Evolutionary conservation across 92 coral and sea anemone genomes (phyloP), one percentile per base, ranked within the genome.

Genomic region (Zoanthus sociatus): DNA sequence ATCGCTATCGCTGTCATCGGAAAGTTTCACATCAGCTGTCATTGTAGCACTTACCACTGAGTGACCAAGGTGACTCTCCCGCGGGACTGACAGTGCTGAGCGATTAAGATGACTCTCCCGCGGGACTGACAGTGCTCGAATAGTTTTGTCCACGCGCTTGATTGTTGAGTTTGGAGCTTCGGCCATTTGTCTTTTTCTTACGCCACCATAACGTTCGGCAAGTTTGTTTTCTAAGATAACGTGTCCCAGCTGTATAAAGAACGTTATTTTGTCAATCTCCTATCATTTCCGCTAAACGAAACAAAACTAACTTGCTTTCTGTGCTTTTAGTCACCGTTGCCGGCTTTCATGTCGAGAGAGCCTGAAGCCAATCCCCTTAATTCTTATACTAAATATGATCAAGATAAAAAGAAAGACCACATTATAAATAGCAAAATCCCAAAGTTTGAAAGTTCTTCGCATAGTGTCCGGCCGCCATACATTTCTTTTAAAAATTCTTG

Each of bases 141-240:
- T 51, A 16, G 98, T 93, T 75, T 94, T 94, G 73, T 94, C 98
- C 53, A 92, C 95, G 46, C 94, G 90, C 78, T 93, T 64, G 42
- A 93, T 91, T 7, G 94, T 91, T 18, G 83, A 79, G 37, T 64
- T 79, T 67, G 84, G 64, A 37, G 87, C 89, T 31, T 81, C 85
- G 26, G 85, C 73, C 85, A 81, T 81, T 30, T 15, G 30, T 5
- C 0, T 8, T 69, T 11, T 69, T 63, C 8, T 21, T 58, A 58
- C 5, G 16, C 9, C 26, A 17, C 26, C 26, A 63, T 63, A 17
- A n/a, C 69, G 66, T 60, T 60, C 20, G 66, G 66, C 45, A 32
- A 30, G 11, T 33, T 10, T 21, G 7, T 6, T 31, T 4, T 5
- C 20, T 69, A 15, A 7, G 46, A 30, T 69, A 31, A 44, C 16